These are phyloP conservation scores for Hydrozoanthus tunicans DNA, from an alignment of 64 coral and sea anemone genomes.

Conservation along the genomic window DNA sequence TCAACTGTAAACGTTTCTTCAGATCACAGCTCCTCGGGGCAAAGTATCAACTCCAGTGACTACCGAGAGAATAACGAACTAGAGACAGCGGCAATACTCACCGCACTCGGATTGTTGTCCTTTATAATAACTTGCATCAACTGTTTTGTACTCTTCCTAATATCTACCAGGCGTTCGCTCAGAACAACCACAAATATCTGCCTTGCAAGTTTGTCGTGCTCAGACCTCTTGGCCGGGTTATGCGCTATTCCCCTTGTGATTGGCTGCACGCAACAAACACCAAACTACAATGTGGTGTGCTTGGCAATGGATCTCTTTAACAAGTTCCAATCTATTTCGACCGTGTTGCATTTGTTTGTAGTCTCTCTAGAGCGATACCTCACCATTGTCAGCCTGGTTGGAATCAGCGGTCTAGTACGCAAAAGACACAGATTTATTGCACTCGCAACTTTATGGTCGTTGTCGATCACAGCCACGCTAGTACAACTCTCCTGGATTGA, in stretches of 20 bases:
- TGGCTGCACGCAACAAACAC: background rate
- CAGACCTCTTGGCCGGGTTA: constrained; percentile 37
- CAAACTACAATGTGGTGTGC: constrained; percentile 4
- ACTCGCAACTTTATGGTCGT: background rate
- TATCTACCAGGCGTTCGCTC: constrained; percentile 16
- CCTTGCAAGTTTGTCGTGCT: constrained; percentile 41
- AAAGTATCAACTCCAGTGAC: background rate
- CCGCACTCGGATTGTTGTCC: background rate
- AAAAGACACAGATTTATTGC: background rate
- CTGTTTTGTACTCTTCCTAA: constrained; percentile 32
- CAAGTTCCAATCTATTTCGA: constrained; percentile 30
- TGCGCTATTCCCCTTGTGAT: constrained; percentile 39
- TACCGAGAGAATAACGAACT: background rate
- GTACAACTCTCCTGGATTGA: constrained; percentile 20
- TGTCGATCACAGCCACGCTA: background rate
- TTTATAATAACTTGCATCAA: constrained; percentile 19
- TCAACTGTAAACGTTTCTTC: background rate
- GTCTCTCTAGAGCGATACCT: constrained; percentile 30
- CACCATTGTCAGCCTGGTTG: background rate
- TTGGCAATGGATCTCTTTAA: constrained; percentile 32
- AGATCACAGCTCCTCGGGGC: background rate
- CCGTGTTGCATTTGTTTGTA: constrained; percentile 14
- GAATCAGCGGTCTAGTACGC: background rate
- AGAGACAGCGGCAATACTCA: background rate
- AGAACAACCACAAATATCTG: constrained; percentile 32